These are phyloP conservation scores for Eremophila alpestris DNA, from an alignment of 2,797 vertebrate species.

Conservation along the genomic window DNA sequence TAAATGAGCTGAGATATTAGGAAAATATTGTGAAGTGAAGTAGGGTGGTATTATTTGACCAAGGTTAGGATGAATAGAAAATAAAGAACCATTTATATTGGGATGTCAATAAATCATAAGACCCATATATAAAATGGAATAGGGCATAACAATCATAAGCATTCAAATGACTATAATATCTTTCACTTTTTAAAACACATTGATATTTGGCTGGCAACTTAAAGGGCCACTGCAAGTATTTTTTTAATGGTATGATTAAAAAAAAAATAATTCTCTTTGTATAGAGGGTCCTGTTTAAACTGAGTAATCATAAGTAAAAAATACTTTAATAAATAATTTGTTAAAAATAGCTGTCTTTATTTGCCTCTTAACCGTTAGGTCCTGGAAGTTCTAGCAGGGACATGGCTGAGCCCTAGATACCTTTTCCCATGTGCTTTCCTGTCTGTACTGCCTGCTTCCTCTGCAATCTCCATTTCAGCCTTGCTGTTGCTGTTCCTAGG, in stretches of 20 bases:
- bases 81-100: slow-evolving; percentile 70
- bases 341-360: not conserved
- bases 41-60: slow-evolving; percentile 74
- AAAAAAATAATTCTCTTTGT: not conserved
- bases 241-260: not conserved
- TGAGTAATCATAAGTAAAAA: not conserved
- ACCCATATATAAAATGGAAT: slow-evolving; percentile 61
- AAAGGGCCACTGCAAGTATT: not conserved
- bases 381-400: not conserved
- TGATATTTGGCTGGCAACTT: not conserved
- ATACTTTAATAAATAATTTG: not conserved
- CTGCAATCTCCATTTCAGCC: not conserved
- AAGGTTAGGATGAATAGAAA: slow-evolving; percentile 75
- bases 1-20: slow-evolving; percentile 80
- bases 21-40: slow-evolving; percentile 78
- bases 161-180: slow-evolving; percentile 49
- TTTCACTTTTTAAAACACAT: not conserved
- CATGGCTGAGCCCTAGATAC: not conserved
- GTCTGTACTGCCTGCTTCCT: not conserved
- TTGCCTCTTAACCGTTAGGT: not conserved
- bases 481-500: not conserved
- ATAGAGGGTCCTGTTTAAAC: not conserved
- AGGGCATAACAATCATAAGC: slow-evolving; percentile 38
- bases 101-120: slow-evolving; percentile 75
- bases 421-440: not conserved